Percentiles rank a stretch among this genome's conserved stretches.
Conservation (phyloP, 2,113 vertebrate genomes). For the Mustelus asterias region DNA sequence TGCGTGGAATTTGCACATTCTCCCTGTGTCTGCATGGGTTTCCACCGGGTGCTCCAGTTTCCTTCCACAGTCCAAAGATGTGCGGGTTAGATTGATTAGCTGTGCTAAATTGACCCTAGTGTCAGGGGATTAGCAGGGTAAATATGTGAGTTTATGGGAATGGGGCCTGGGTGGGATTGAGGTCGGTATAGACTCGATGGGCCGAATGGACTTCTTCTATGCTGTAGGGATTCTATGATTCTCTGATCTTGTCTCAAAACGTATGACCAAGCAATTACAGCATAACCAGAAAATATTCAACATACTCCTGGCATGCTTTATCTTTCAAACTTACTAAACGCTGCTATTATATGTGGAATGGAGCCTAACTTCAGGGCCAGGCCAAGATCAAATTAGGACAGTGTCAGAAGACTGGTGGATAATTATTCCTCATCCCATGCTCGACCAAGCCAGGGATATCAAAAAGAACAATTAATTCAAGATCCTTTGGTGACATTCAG, state of each 20-base stretch:
- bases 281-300: neutral
- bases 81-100: too few species aligned
- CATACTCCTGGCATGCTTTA: neutral
- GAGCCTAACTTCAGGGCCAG: neutral
- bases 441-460: neutral
- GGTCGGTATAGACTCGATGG: too few species aligned
- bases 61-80: too few species aligned
- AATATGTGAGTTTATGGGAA: too few species aligned
- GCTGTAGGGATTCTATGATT: too few species aligned
- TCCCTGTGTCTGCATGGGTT: too few species aligned
- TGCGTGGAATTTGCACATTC: too few species aligned
- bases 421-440: neutral
- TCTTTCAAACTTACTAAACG: neutral
- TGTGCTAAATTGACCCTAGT: too few species aligned
- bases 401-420: neutral
- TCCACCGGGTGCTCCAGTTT: too few species aligned
- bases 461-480: neutral
- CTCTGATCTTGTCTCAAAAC: neutral
- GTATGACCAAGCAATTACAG: neutral
- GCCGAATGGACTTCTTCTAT: too few species aligned
- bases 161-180: too few species aligned
- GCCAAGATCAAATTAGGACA: neutral
- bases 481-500: neutral
- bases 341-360: neutral
- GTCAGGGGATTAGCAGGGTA: too few species aligned